A percentile compares a stretch with the other conserved stretches of the same genome.
Evolutionary conservation across 2,113 vertebrate species (phyloP).

Genomic region (Cryptomyrus ogoouensis): DNA sequence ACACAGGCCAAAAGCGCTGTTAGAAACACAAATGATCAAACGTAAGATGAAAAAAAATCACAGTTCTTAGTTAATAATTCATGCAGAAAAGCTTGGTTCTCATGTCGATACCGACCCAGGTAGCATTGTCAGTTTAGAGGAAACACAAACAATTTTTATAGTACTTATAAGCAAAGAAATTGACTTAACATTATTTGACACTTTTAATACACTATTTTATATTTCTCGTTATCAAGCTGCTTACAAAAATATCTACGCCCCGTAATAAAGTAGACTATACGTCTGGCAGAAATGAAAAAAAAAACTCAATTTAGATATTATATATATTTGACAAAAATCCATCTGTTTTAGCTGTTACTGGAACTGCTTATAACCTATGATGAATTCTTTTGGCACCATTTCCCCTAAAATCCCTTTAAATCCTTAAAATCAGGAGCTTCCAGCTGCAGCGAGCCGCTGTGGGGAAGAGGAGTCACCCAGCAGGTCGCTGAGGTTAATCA

Average conservation of each 20-base stretch:
- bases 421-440: not conserved
- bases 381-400: not conserved
- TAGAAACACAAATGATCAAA: conserved; percentile 36
- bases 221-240: conserved; percentile 30
- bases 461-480: not conserved
- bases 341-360: not conserved
- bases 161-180: conserved; percentile 34
- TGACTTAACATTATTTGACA: conserved; percentile 35
- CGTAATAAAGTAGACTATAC: conserved; percentile 9
- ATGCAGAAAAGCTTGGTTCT: conserved; percentile 49
- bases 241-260: conserved; percentile 32
- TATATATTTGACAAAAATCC: not conserved
- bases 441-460: not conserved
- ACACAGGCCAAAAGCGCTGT: conserved; percentile 35
- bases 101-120: conserved; percentile 20
- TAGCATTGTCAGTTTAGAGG: conserved; percentile 20
- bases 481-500: not conserved
- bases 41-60: conserved; percentile 26
- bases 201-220: conserved; percentile 28
- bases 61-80: conserved; percentile 36
- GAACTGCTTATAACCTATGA: not conserved
- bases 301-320: not conserved
- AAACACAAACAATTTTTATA: conserved; percentile 45
- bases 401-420: not conserved
- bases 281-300: conserved; percentile 30